phyloP scores from a whole-genome alignment of 2,113 vertebrate genomes.

The Catharus minimus region DNA sequence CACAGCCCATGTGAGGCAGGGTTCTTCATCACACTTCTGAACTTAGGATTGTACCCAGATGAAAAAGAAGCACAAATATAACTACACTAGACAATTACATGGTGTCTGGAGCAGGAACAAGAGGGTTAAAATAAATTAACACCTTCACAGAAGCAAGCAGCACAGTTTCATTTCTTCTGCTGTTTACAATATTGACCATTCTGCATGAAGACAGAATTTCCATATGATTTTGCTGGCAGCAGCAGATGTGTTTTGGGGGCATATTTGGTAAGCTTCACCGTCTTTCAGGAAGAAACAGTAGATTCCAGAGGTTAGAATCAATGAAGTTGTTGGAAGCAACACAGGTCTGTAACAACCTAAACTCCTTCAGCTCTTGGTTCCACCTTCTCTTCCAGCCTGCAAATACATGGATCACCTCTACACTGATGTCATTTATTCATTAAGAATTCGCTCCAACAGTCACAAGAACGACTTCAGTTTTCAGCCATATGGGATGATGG shows the following conservation, averaged over 20 bases:
- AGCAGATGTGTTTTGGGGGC: accelerated
- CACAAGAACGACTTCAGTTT: background rate
- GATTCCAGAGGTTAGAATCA: background rate
- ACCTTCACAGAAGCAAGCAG: background rate
- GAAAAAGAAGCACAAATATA: background rate
- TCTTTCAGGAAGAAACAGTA: background rate
- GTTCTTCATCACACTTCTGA: background rate
- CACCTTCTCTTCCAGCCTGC: background rate
- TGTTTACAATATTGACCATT: background rate
- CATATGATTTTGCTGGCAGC: background rate
- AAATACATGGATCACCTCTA: background rate
- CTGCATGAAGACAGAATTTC: background rate
- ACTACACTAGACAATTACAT: background rate
- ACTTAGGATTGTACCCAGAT: background rate
- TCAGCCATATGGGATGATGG: background rate
- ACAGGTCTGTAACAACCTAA: background rate
- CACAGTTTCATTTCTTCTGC: background rate
- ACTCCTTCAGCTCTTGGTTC: background rate
- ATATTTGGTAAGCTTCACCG: background rate
- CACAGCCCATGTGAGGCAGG: accelerated
- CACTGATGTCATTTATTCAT: background rate
- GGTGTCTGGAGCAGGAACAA: background rate
- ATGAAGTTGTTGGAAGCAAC: background rate
- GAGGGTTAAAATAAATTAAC: background rate
- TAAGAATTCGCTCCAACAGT: background rate